Evolutionary conservation across 2,888 invertebrate species (phyloP), one percentile per base, ranked within the genome.

Genomic region (Linhomoeus sp.): DNA sequence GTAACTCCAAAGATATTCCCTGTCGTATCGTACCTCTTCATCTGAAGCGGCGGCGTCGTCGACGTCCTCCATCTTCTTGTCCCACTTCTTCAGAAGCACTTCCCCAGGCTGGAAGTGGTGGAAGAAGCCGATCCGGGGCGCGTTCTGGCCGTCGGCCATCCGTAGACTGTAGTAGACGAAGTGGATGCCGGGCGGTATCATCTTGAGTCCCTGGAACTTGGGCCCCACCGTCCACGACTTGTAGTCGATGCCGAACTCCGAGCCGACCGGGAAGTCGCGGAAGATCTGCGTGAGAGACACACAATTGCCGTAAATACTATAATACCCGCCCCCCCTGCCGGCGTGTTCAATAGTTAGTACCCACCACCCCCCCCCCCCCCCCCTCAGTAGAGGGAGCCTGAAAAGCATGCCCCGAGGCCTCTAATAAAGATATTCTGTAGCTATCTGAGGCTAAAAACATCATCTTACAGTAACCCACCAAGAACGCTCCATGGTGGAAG

Each of bases 101-200:
- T 92, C 88, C 50, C 76, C 74, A 54, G 76, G 74, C 54, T 77
- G 72, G 62, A 94, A 92, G 60, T 76, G 75, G 63, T 88, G 79
- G 63, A 84, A 78, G 61, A 88, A 87, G 3, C 87, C 86, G 46
- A 80, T 77, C 53, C 81, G 72, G 17, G 80, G 80, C 2, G 78
- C 76, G 20, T 33, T 7, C 17, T 29, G 15, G 7, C 43, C 33
- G 43, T 17, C 9, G 3, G 15, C 20, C 3, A 20, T 29, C 29
- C 33, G 3, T 7, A 74, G 76, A 72, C 81, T 81, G 64, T 81
- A 88, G 70, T 86, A 86, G 19, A 97, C 73, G 62, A 81, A 90
- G 67, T 97, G 94, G 46, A 88, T 70, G 7, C 94, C 94, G 1
- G 88, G 85, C 0, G 94, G 94, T 58, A 97, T 92, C 90, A 97